Evolutionary conservation across 30 jellyfish, hydroid and myxozoan species (phyloP).

Genomic region (Hydractinia echinata): DNA sequence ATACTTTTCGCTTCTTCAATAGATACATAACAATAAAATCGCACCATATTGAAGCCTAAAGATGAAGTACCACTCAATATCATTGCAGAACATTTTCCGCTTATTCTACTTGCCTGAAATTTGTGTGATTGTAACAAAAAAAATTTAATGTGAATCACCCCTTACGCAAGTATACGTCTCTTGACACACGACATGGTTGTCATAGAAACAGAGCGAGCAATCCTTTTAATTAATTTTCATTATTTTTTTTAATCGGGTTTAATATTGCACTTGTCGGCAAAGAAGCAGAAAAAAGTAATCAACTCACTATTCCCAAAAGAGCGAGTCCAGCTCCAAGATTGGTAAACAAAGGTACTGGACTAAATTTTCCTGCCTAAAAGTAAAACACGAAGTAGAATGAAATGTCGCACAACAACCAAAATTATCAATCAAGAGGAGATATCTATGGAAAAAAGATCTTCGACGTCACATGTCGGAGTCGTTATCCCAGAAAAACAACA

Average conservation of each 20-base stretch:
- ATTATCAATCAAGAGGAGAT: background rate
- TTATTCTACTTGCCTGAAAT: too few species aligned
- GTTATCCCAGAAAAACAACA: background rate
- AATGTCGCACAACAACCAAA: background rate
- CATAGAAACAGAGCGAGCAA: background rate
- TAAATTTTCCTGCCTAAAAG: slow-evolving; percentile 91
- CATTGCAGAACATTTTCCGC: too few species aligned
- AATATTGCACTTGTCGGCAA: background rate
- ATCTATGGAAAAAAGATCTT: background rate
- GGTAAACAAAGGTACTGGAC: slow-evolving; percentile 72
- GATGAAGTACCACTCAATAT: background rate
- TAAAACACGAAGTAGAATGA: background rate
- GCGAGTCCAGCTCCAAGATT: slow-evolving; percentile 97
- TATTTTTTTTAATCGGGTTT: background rate
- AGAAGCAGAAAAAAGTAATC: background rate
- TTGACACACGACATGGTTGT: background rate
- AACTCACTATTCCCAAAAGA: slow-evolving; percentile 80
- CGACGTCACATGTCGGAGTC: background rate
- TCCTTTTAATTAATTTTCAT: background rate
- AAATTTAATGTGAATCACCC: too few species aligned
- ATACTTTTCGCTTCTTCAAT: slow-evolving; percentile 51
- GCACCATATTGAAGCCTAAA: slow-evolving; percentile 85
- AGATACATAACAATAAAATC: slow-evolving; percentile 68
- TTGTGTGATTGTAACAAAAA: too few species aligned
- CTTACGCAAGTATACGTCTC: background rate